Evolutionary conservation across 1,140 invertebrate genomes (phyloP).

Genomic region (Saccostrea echinata): DNA sequence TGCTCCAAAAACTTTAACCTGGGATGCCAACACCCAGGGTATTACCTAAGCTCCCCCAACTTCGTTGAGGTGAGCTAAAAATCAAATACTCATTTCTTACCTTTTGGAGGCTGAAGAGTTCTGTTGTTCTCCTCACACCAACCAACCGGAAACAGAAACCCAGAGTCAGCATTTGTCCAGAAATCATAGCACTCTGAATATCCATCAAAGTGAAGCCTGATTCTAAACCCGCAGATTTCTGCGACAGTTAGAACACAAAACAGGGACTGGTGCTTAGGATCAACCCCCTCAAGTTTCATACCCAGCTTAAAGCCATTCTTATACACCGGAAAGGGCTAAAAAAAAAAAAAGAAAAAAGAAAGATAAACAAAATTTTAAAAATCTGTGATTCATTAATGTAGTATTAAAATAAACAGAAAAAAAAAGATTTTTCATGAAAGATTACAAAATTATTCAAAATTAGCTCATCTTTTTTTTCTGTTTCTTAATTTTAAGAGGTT

Average conservation of each 20-base stretch:
- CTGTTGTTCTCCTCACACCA: conserved; percentile 88
- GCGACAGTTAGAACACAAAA: conserved; percentile 93
- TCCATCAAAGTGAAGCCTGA: conserved; percentile 95
- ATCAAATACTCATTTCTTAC: conserved; percentile 71
- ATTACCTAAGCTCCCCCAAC: no score
- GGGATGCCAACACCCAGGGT: no score
- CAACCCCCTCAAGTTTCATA: conserved; percentile 96
- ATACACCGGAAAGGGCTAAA: conserved; percentile 75
- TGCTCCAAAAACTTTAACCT: no score
- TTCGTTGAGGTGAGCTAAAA: no score
- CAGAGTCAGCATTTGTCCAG: conserved; percentile 95
- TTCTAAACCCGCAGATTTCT: conserved; percentile 87
- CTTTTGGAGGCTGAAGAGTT: conserved; percentile 83
- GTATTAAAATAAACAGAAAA: no score
- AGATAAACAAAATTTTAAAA: no score
- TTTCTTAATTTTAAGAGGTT: no score
- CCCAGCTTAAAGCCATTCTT: conserved; percentile 90
- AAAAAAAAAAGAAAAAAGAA: background rate
- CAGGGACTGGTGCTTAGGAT: conserved; percentile 92
- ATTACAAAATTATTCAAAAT: no score
- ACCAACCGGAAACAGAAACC: conserved; percentile 94
- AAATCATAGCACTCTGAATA: conserved; percentile 94
- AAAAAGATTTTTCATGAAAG: no score
- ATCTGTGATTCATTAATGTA: no score
- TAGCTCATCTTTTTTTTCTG: no score